Evolutionary conservation across 1,140 invertebrate genomes (phyloP), one percentile per base, ranked within the genome.

Genomic region (Alviniconcha marisindica): DNA sequence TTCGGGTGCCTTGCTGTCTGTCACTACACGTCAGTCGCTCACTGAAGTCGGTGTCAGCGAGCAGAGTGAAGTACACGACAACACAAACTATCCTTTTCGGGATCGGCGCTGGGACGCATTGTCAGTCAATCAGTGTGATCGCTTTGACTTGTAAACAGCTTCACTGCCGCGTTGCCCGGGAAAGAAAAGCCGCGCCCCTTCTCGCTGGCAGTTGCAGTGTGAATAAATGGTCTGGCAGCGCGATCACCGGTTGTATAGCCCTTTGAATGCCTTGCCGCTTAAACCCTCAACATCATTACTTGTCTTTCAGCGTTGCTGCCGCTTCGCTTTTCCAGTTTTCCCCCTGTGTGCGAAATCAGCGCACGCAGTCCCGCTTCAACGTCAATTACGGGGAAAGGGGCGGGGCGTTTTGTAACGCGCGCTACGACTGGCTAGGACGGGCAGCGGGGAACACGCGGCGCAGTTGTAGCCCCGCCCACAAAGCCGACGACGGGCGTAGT

Each of bases 111-210:
- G n/a, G n/a, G n/a, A n/a, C n/a, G n/a, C n/a, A n/a, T n/a, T n/a
- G n/a, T n/a, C n/a, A n/a, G n/a, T n/a, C n/a, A n/a, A n/a, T n/a
- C n/a, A n/a, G n/a, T n/a, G n/a, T n/a, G n/a, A n/a, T n/a, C n/a
- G n/a, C n/a, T n/a, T n/a, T n/a, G n/a, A n/a, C n/a, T n/a, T n/a
- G n/a, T n/a, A n/a, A n/a, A n/a, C n/a, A n/a, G n/a, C n/a, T n/a
- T n/a, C n/a, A n/a, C n/a, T n/a, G n/a, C n/a, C n/a, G n/a, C n/a
- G n/a, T n/a, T n/a, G n/a, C n/a, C n/a, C n/a, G n/a, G n/a, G n/a
- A n/a, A n/a, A n/a, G n/a, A 38, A n/a, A 48, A 63, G 38, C 78
- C 78, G 78, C 78, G 78, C 78, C 78, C 78, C 56, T 60, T 40
- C 38, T 4, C 78, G 40, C 7, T 66, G 38, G 38, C 78, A 69